Evolutionary conservation across 1,140 invertebrate genomes (phyloP), one percentile per base, ranked within the genome.

Genomic region (Chironomus striatipennis): DNA sequence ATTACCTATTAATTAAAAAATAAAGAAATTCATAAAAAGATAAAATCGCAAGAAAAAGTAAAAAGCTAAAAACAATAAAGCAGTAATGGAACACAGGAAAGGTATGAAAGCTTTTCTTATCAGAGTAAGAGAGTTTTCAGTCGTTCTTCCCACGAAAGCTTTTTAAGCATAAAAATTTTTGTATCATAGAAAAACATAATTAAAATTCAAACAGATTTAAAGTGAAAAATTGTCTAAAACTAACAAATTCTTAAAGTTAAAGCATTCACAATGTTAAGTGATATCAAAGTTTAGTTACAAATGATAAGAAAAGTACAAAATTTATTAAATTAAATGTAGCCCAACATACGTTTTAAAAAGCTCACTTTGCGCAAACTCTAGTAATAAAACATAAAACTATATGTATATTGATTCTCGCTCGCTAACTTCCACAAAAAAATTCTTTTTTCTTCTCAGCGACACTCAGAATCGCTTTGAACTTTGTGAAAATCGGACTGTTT

Each of bases 381-480:
- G 65, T 70, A 70, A 70, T 70, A 70, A 70, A 70, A 70, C 17
- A 70, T 70, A 70, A 70, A 70, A 70, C 17, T 70, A 17, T 70
- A 21, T 21, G 12, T 70, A 70, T 70, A 70, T 70, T 70, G 65
- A 70, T 70, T 70, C 65, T 70, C 65, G 65, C 65, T 70, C 17
- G 47, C 18, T 70, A 70, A 70, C 65, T 70, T 70, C 47, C 17
- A 70, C 65, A n/a, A 21, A 70, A 70, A 70, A 7, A 8, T 6
- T 21, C 2, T 17, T 70, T 17, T 70, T 18, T 18, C n/a, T 70
- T 18, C 65, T 70, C n/a, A 70, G 18, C 18, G n/a, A 18, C 65
- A 70, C 65, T 70, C 65, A 70, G 65, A 70, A 70, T 70, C 65
- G 65, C 18, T 15, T 70, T 70, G 65, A 21, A 70, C 18, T 70